Base-by-base conservation (phyloP, 2,888 invertebrate species). In the Parasteatoda lunata region DNA sequence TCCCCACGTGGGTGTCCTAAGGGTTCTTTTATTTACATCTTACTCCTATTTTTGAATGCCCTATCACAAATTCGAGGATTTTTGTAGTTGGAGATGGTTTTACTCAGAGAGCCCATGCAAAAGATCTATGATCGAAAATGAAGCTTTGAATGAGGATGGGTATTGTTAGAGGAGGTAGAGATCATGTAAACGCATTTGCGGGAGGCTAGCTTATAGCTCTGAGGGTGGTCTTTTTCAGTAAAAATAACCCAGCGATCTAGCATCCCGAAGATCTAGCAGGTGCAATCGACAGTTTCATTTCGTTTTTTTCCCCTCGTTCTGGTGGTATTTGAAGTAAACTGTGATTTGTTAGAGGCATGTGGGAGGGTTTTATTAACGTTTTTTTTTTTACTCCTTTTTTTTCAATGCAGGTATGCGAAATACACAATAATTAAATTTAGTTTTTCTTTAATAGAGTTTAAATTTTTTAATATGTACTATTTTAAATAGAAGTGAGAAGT, bases 251-350 rank as follows among this genome's bases (percentile, higher is more conserved):
- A 13, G 49, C 64, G 15, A 76, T 65, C 59, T 59, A 7, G n/a
- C n/a, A n/a, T n/a, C n/a, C n/a, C n/a, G n/a, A n/a, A 66, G 75
- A 69, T 81, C 75, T 66, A 84, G 77, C 77, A 84, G 77, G 83
- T 82, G 69, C 76, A 70, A 76, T 64, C 45, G 66, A 73, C 68
- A 66, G 8, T 68, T 77, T 77, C 77, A 77, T 68, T 77, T 51
- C 68, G 49, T n/a, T 65, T 52, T 51, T 77, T 77, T 77, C 51
- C 47, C 15, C 65, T 77, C n/a, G 49, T n/a, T n/a, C n/a, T 30
- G 5, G 30, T 9, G 65, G 13, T 54, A 45, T 65, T 48, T 48
- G 15, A 68, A 15, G 51, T 68, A 77, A 77, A 77, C 68, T 77
- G 77, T 68, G 77, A 77, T 77, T 77, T 52, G 30, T 30, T 30